A percentile compares a stretch with the other conserved stretches of the same genome.
Evolutionary conservation across 2,113 vertebrate genomes (phyloP).

Genomic region (Centropus bengalensis): DNA sequence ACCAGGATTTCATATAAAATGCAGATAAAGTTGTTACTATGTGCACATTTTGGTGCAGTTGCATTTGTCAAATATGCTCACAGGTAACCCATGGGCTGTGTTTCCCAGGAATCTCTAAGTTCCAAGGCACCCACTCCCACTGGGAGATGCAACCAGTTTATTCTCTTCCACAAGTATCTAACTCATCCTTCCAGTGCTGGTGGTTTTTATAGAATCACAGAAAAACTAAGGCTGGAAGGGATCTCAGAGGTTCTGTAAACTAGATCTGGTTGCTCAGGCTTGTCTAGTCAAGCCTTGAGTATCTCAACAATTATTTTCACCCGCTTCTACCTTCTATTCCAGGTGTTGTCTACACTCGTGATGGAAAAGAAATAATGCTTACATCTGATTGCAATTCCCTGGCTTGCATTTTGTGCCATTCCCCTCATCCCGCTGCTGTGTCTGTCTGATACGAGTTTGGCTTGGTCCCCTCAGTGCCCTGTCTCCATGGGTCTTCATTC

Average conservation of each 20-base stretch:
- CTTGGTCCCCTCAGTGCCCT: accelerated
- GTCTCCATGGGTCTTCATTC: neutral
- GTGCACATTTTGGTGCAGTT: neutral
- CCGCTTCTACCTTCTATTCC: neutral
- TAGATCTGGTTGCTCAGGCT: neutral
- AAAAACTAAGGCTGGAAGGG: neutral
- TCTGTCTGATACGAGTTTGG: accelerated
- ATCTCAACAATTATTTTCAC: neutral
- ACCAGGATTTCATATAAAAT: neutral
- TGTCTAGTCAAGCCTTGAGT: neutral
- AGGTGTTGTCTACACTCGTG: neutral
- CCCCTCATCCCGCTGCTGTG: neutral
- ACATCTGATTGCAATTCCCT: neutral
- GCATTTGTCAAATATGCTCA: neutral
- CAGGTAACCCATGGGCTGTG: neutral
- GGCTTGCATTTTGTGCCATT: neutral
- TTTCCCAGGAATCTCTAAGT: neutral
- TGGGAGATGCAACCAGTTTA: neutral
- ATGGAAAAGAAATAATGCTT: neutral
- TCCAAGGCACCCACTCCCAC: neutral
- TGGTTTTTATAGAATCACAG: neutral
- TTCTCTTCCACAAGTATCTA: neutral
- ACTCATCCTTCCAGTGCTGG: neutral
- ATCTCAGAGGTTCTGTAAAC: neutral
- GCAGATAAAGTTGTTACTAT: neutral